phyloP scores from a whole-genome alignment of 2,797 vertebrate genomes.

The Sylvia borin region DNA sequence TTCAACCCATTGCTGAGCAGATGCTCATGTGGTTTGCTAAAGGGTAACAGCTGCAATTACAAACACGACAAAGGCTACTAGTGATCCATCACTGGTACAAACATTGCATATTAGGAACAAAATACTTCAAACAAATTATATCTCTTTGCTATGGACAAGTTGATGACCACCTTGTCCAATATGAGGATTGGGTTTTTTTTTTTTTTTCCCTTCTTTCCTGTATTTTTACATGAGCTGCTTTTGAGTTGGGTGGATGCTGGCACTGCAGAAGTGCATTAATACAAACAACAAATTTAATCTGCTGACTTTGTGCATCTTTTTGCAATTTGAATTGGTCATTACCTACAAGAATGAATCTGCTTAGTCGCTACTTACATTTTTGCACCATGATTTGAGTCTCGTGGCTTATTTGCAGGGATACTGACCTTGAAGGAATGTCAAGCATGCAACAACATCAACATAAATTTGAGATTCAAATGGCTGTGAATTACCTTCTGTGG shows the following conservation, averaged over 20 bases:
- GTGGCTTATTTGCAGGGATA: not conserved
- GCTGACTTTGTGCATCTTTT: not conserved
- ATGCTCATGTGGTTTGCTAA: not conserved
- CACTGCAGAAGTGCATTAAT: not conserved
- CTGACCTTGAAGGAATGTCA: conserved; percentile 48
- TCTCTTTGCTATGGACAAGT: not conserved
- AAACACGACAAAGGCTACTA: not conserved
- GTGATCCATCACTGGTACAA: not conserved
- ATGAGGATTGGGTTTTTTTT: not conserved
- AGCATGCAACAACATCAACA: not conserved
- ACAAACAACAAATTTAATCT: not conserved
- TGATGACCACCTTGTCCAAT: not conserved
- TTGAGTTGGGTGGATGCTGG: not conserved
- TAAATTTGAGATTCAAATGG: not conserved
- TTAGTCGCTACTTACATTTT: not conserved
- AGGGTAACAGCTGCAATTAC: not conserved
- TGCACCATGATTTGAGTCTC: not conserved
- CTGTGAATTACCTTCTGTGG: not conserved
- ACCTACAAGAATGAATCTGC: not conserved
- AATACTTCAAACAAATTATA: not conserved
- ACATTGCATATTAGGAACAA: not conserved
- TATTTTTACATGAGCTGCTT: conserved; percentile 2
- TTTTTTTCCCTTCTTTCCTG: rapidly evolving
- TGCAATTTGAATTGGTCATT: not conserved
- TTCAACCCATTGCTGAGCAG: not conserved